Conservation (phyloP, 2,888 invertebrate species). For the Limenitis camilla region DNA sequence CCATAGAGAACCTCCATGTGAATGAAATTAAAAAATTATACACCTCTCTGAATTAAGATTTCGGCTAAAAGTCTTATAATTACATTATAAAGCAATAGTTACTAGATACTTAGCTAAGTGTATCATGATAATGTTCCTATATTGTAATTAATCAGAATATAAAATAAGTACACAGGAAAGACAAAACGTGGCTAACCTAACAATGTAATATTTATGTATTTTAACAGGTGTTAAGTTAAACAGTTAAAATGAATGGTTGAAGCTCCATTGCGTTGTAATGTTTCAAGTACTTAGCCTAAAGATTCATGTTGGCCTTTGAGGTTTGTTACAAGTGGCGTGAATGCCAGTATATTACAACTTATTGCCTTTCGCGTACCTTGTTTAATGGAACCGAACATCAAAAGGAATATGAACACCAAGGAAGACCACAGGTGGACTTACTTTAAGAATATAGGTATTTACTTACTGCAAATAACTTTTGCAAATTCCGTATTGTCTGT, state of each 20-base stretch:
- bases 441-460: neutral
- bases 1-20: no score
- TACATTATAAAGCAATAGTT: no score
- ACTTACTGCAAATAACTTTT: neutral
- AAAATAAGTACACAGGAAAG: conserved; percentile 1
- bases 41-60: no score
- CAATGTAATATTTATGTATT: conserved; percentile 16
- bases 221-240: conserved; percentile 20
- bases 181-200: conserved; percentile 1
- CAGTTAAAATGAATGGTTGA: conserved; percentile 7
- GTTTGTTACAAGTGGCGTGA: conserved; percentile 15
- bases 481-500: no score
- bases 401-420: conserved; percentile 13
- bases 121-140: neutral
- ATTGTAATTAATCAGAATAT: neutral
- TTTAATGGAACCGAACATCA: conserved; percentile 20
- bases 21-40: no score
- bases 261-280: conserved; percentile 12
- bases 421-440: conserved; percentile 11
- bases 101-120: no score
- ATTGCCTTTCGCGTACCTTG: conserved; percentile 12
- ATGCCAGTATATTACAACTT: conserved; percentile 16
- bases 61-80: no score
- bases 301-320: conserved; percentile 19
- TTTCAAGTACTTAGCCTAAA: conserved; percentile 12